Percentiles rank a stretch among this genome's conserved stretches.
phyloP scores from a whole-genome alignment of 2,888 invertebrate species.

The Pristionchus mayeri region DNA sequence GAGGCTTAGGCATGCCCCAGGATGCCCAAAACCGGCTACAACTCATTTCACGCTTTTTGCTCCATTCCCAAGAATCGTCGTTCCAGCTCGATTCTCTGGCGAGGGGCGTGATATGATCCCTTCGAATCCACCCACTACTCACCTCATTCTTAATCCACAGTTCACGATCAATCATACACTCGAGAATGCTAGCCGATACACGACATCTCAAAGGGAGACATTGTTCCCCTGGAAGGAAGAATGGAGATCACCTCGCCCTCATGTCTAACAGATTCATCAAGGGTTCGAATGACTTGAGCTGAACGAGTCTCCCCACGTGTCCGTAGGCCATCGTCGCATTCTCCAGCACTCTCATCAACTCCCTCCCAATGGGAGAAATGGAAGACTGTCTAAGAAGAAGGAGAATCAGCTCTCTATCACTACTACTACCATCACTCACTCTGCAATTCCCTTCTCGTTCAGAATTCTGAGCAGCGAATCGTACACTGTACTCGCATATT shows the following conservation, averaged over 20 bases:
- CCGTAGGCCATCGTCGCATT: slow-evolving; percentile 95
- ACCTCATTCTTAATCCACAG: slow-evolving; percentile 5
- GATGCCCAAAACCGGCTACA: too few relatives aligned
- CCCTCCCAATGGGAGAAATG: slow-evolving; percentile 89
- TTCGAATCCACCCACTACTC: background rate
- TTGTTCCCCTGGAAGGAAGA: background rate
- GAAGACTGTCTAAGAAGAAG: slow-evolving; percentile 82
- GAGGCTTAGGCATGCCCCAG: too few relatives aligned
- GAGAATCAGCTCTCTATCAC: background rate
- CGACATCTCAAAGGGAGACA: slow-evolving; percentile 10
- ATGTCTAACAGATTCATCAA: slow-evolving; percentile 17
- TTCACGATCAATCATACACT: slow-evolving; percentile 41
- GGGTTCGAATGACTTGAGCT: slow-evolving; percentile 32
- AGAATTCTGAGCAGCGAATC: slow-evolving; percentile 92
- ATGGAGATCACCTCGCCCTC: slow-evolving; percentile 4
- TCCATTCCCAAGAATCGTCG: too few relatives aligned
- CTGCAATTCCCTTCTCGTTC: slow-evolving; percentile 87
- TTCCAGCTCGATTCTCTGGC: too few relatives aligned
- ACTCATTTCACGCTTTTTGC: too few relatives aligned
- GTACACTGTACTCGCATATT: slow-evolving; percentile 95
- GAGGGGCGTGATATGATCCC: too few relatives aligned
- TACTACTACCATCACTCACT: slow-evolving; percentile 52
- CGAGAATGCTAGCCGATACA: slow-evolving; percentile 33
- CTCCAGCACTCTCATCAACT: slow-evolving; percentile 91
- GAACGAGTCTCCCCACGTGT: background rate